Base-by-base conservation (phyloP, 1,140 invertebrate genomes). In the Drosophila paulistorum region DNA sequence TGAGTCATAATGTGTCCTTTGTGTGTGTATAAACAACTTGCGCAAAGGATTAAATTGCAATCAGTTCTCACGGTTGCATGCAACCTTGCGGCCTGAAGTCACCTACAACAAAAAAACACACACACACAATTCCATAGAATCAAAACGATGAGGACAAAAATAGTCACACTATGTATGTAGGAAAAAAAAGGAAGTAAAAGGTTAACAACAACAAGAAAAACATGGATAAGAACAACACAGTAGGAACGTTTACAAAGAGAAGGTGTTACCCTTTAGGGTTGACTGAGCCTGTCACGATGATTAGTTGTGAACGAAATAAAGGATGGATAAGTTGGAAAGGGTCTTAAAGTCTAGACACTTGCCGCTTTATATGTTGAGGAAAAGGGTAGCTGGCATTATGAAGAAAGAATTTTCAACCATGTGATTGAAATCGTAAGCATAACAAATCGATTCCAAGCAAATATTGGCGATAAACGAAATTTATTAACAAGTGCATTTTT, bases 1-100 rank as follows among this genome's bases (percentile, higher is more conserved):
- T 77, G 71, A 69, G 54, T 54, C 74, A 76, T 64, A 30, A 61
- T 71, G 35, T 59, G 57, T 37, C 17, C 57, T 59, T 59, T 39
- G n/a, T 59, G 64, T 48, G 30, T 30, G 30, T 26, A 4, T 30
- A 30, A 37, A 4, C 48, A 42, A 51, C 68, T 81, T 72, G 71
- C 78, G 78, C 75, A 82, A 79, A 85, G 68, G 79, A 77, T 86
- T 72, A 73, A 81, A 71, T 79, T 75, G 68, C 70, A 77, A 71
- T 67, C 72, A 65, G 63, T 84, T 84, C 60, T 69, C 77, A 85
- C 74, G 74, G 65, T 57, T 41, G 45, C 67, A 77, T 71, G 77
- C 71, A 85, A 86, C 79, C 77, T 86, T 86, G 58, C 63, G 65
- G 58, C 55, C 42, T 63, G 60, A 59, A 65, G 62, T 65, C 63